A percentile compares a stretch with the other conserved stretches of the same genome.
These are phyloP conservation scores for Porites cylindrica DNA, from an alignment of 92 coral and sea anemone species.

Conservation along the genomic window DNA sequence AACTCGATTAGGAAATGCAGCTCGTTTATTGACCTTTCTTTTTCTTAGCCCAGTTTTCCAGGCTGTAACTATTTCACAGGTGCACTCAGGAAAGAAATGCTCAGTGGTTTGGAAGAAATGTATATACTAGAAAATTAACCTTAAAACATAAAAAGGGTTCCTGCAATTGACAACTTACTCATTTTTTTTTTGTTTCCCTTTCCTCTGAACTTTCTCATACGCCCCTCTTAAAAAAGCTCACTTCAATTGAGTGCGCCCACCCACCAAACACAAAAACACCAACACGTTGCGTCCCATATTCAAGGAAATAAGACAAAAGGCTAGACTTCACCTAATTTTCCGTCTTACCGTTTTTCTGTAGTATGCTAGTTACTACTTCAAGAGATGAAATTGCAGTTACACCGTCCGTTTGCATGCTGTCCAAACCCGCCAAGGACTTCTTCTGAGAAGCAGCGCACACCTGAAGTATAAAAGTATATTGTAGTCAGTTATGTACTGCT, in stretches of 20 bases:
- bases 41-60: no score
- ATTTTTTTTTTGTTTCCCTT: background rate
- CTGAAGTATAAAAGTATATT: conserved; percentile 1
- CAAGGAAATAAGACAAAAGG: no score
- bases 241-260: background rate
- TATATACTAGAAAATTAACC: no score
- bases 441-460: conserved; percentile 49
- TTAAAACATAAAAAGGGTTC: no score
- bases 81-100: no score
- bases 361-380: background rate
- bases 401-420: conserved; percentile 39
- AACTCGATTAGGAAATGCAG: no score
- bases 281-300: no score
- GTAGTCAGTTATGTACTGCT: background rate
- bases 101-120: no score
- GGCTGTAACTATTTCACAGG: no score
- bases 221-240: background rate
- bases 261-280: no score
- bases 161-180: no score
- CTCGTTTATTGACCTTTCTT: no score
- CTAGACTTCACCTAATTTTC: background rate
- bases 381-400: conserved; percentile 12
- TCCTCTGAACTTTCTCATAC: background rate
- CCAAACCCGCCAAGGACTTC: conserved; percentile 46
- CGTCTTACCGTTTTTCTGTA: background rate